Evolutionary conservation across 2,113 vertebrate genomes (phyloP).

Genomic region (Oryzias woworae): DNA sequence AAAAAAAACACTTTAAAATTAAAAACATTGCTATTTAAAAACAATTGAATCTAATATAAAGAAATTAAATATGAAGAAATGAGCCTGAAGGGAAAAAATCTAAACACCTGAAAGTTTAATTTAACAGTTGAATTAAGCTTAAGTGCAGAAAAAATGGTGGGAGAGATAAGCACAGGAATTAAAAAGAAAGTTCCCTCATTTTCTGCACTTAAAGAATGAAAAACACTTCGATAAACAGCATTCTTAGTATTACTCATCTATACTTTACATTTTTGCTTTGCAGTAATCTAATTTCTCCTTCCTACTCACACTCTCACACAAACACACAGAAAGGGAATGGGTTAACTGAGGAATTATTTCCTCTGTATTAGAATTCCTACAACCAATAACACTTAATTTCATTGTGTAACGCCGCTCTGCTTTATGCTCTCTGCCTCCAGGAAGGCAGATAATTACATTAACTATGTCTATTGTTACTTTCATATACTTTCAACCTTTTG

Average conservation of each 20-base stretch:
- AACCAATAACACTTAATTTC: conserved; percentile 38
- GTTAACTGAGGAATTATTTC: too few species aligned
- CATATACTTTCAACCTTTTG: conserved; percentile 22
- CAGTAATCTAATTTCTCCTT: background rate
- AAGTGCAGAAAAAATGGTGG: background rate
- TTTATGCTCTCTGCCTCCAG: conserved; percentile 10
- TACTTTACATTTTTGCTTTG: too few species aligned
- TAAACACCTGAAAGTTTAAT: conserved; percentile 6
- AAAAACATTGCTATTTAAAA: too few species aligned
- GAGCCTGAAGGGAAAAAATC: conserved; percentile 2
- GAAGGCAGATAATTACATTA: conserved; percentile 43
- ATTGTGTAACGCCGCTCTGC: conserved; percentile 14
- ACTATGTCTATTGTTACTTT: conserved; percentile 38
- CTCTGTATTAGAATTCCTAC: too few species aligned
- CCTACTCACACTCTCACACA: background rate
- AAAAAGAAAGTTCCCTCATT: conserved; percentile 20
- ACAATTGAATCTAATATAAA: background rate
- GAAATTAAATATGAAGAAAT: background rate
- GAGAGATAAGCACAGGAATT: background rate
- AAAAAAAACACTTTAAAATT: too few species aligned
- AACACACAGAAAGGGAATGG: background rate
- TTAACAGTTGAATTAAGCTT: conserved; percentile 1
- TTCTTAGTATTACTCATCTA: too few species aligned
- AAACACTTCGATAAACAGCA: too few species aligned
- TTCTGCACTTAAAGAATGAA: conserved; percentile 26